A percentile compares a stretch with the other conserved stretches of the same genome.
These are phyloP conservation scores for Miltochrista miniata DNA, from an alignment of 2,888 invertebrate genomes.

Conservation along the genomic window DNA sequence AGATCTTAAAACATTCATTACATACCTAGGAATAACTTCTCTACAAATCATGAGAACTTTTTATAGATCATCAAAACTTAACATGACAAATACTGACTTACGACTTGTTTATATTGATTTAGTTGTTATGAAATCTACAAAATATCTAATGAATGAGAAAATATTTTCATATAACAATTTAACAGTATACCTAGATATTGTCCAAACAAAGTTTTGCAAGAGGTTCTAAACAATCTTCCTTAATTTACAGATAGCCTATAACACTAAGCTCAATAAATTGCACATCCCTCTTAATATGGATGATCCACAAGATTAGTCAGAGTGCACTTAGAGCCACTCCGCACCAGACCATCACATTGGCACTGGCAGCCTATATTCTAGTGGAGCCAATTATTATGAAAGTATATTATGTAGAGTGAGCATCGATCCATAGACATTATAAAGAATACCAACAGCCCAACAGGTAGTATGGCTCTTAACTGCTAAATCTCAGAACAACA, in stretches of 20 bases:
- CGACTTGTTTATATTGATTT: slow-evolving; percentile 16
- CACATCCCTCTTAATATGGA: slow-evolving; percentile 17
- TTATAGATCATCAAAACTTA: slow-evolving; percentile 13
- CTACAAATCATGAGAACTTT: slow-evolving; percentile 17
- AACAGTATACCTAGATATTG: slow-evolving; percentile 20
- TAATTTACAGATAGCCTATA: slow-evolving; percentile 20
- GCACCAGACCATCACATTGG: too few species aligned
- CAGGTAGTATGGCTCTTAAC: too few species aligned
- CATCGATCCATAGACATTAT: too few species aligned
- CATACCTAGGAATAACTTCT: slow-evolving; percentile 18
- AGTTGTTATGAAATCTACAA: slow-evolving; percentile 18
- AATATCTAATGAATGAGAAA: slow-evolving; percentile 16
- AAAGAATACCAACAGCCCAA: too few species aligned
- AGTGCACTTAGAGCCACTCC: too few species aligned
- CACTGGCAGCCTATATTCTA: too few species aligned
- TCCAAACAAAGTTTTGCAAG: slow-evolving; percentile 21
- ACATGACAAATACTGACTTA: slow-evolving; percentile 44
- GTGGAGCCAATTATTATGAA: too few species aligned
- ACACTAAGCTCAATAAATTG: slow-evolving; percentile 36
- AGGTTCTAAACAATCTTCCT: slow-evolving; percentile 12
- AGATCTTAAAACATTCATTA: slow-evolving; percentile 32
- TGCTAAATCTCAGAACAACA: slow-evolving; percentile 10
- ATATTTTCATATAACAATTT: slow-evolving; percentile 14
- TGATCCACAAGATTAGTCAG: slow-evolving; percentile 4
- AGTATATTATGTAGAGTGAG: too few species aligned